Percentiles rank a stretch among this genome's conserved stretches.
phyloP scores from a whole-genome alignment of 2,113 vertebrate species.

The Spizaetus ornatus region DNA sequence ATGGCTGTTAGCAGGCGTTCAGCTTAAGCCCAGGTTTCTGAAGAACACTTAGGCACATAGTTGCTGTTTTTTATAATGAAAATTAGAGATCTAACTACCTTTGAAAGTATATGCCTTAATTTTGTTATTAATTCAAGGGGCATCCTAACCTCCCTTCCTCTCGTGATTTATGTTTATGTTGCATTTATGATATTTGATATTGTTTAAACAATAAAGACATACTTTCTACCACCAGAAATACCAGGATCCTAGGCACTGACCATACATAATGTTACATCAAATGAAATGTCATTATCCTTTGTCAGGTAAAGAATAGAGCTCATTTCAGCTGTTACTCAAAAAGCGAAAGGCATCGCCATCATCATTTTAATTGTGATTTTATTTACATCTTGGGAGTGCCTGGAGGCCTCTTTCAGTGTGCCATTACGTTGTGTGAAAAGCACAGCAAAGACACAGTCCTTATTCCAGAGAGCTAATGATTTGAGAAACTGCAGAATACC shows the following conservation, averaged over 20 bases:
- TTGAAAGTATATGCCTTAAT: background rate
- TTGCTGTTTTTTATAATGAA: background rate
- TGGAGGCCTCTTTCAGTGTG: background rate
- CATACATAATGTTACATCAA: background rate
- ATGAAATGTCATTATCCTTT: background rate
- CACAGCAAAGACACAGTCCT: background rate
- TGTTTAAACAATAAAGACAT: background rate
- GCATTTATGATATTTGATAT: background rate
- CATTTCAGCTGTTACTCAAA: background rate
- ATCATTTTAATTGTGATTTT: background rate
- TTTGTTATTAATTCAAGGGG: background rate
- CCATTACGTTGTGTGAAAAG: background rate
- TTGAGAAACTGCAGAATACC: background rate
- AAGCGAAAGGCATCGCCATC: accelerated
- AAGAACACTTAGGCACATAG: background rate
- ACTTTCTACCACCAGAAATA: background rate
- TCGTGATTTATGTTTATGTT: background rate
- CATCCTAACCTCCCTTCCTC: background rate
- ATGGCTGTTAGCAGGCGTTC: background rate
- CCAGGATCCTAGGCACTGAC: background rate
- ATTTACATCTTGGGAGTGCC: background rate
- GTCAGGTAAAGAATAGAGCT: background rate
- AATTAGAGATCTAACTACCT: background rate
- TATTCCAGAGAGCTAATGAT: background rate
- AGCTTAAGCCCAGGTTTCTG: background rate